Conservation (phyloP, 1,140 invertebrate genomes). For the Wiebesia pumilae region DNA sequence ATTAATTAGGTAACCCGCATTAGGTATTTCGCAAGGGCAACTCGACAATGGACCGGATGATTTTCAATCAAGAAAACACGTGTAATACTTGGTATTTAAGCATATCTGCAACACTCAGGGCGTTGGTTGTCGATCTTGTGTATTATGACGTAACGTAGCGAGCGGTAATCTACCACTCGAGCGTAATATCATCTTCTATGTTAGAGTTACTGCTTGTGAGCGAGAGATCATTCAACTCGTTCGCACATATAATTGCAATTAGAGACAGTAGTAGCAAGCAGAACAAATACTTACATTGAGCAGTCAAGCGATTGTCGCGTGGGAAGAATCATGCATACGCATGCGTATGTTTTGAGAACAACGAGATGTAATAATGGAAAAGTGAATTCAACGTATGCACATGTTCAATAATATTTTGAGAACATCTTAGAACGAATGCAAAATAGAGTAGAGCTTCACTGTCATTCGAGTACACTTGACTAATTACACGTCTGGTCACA, state of each 20-base stretch:
- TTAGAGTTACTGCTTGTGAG: neutral
- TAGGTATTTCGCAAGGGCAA: too few relatives aligned
- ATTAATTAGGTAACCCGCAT: neutral
- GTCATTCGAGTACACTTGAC: neutral
- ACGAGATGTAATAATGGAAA: slow-evolving; percentile 52
- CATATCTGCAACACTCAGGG: neutral
- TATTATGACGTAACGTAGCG: neutral
- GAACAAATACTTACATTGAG: slow-evolving; percentile 24
- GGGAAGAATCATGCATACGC: slow-evolving; percentile 43
- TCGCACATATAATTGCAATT: slow-evolving; percentile 50
- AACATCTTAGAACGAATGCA: neutral
- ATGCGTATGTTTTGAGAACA: slow-evolving; percentile 37
- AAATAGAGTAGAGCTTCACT: neutral
- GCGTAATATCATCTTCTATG: neutral
- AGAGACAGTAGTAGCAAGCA: neutral
- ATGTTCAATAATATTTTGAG: too few relatives aligned
- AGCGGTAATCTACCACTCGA: neutral
- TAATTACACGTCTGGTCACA: neutral
- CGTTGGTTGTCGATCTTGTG: slow-evolving; percentile 26
- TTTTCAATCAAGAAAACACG: neutral
- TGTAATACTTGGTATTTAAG: neutral
- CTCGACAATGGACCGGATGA: neutral
- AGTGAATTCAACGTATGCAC: slow-evolving; percentile 36
- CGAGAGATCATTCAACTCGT: slow-evolving; percentile 37
- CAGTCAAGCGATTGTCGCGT: slow-evolving; percentile 53